Percentiles rank a stretch among this genome's conserved stretches.
Conservation (phyloP, 2,797 vertebrate genomes). For the Anabas testudineus region DNA sequence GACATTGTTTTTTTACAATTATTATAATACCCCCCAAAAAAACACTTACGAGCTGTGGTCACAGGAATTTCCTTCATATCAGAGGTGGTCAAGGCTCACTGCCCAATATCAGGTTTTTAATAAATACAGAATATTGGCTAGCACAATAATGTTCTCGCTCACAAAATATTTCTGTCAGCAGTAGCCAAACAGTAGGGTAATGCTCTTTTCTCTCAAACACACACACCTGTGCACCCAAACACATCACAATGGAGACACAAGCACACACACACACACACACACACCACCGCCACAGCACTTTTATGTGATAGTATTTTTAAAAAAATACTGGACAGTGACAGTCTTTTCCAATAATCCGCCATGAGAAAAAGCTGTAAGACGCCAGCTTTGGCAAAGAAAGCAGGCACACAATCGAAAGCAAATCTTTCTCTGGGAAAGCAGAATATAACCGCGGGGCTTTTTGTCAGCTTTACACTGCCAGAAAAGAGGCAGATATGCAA, state of each 20-base stretch:
- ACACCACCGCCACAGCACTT: constrained; percentile 32
- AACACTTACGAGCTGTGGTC: constrained; percentile 30
- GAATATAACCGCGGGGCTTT: constrained; percentile 68
- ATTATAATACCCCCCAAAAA: constrained; percentile 37
- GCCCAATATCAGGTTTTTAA: constrained; percentile 35
- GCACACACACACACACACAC: constrained; percentile 27
- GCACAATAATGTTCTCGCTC: constrained; percentile 18
- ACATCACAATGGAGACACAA: constrained; percentile 2
- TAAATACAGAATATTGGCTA: constrained; percentile 24
- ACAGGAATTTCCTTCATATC: constrained; percentile 10
- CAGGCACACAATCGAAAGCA: constrained; percentile 61
- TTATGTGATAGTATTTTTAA: constrained; percentile 44
- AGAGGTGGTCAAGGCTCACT: constrained; percentile 16
- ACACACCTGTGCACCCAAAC: constrained; percentile 14
- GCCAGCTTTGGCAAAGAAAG: constrained; percentile 52
- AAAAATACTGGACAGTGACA: constrained; percentile 61
- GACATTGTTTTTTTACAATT: constrained; percentile 31
- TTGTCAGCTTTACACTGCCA: constrained; percentile 64
- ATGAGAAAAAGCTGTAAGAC: constrained; percentile 63
- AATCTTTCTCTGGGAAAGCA: constrained; percentile 69
- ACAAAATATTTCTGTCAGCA: constrained; percentile 47
- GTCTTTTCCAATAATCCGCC: constrained; percentile 68
- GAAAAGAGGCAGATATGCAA: constrained; percentile 68
- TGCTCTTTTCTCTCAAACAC: constrained; percentile 45
- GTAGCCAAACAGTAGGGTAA: constrained; percentile 45